Conservation (phyloP, 2,113 vertebrate genomes). For the Daphoenositta chrysoptera region DNA sequence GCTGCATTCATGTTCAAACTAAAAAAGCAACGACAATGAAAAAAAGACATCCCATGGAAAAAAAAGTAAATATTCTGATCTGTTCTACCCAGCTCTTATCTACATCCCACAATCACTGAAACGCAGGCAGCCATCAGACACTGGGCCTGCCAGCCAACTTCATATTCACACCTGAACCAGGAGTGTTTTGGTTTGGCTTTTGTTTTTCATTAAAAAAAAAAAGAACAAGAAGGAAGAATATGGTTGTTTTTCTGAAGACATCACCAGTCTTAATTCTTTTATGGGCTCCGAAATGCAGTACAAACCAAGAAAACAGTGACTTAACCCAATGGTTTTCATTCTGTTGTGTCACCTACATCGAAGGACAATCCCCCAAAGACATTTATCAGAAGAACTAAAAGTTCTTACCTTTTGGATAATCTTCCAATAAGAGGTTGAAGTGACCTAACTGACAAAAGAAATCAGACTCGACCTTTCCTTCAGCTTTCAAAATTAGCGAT, state of each 20-base stretch:
- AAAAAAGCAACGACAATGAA: background rate
- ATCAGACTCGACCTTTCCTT: conserved; percentile 97
- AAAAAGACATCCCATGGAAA: background rate
- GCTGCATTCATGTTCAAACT: background rate
- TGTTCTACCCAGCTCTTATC: background rate
- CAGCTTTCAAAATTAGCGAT: conserved; percentile 94
- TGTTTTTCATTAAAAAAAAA: background rate
- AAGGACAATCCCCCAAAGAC: background rate
- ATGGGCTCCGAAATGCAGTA: background rate
- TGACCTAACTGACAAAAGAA: conserved; percentile 99
- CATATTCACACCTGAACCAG: background rate
- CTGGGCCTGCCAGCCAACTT: background rate
- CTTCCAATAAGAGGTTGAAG: conserved; percentile 98
- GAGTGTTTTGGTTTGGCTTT: background rate
- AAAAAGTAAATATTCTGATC: background rate
- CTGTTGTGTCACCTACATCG: background rate
- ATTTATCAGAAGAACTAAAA: background rate
- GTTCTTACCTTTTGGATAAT: conserved; percentile 98
- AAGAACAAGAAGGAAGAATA: background rate
- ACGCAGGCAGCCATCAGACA: background rate
- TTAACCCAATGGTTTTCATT: background rate
- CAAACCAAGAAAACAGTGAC: background rate
- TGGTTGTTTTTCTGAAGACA: background rate
- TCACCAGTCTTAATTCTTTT: background rate
- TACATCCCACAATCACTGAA: background rate